Base-by-base conservation (phyloP, 2,113 vertebrate genomes). In the Harpagus bidentatus region DNA sequence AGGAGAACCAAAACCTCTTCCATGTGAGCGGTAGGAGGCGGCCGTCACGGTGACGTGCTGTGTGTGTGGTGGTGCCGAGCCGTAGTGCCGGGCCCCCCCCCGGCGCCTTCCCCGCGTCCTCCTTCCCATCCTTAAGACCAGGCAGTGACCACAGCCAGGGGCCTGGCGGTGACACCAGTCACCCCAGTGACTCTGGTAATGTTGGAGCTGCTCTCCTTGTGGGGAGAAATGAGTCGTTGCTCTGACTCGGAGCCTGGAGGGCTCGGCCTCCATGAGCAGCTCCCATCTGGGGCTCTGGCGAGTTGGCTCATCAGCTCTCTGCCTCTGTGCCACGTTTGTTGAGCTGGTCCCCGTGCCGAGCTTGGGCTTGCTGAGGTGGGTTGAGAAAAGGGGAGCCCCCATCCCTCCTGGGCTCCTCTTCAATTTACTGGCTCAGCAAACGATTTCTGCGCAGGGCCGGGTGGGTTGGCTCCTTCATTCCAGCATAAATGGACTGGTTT, bases 1-100 rank as follows among this genome's bases (percentile, higher is more conserved):
- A 98, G 94, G 98, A 98, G 76, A 98, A 88, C 94, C 98, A 97
- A 95, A 79, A 50, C 58, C 38, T 94, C 29, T 80, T 84, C 65
- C 78, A 52, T 55, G 82, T 72, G 82, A 94, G 93, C 76, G 71
- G 34, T 48, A 47, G 82, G 82, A 72, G 62, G 62, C 61, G 56
- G 78, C 78, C 38, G 38, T 48, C 25, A 31, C 31, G 13, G 16
- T 42, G 23, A 23, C 26, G 47, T 26, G 31, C 62, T 42, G 8
- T 12, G 48, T 16, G 77, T 16, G 43, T 11, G 58, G 61, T 13
- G 42, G 58, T 42, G 71, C 71, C 16, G 12, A 19, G 50, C 31
- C 38, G 13, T 9, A 74, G 31, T 6, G 21, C 22, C 12, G 40
- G 16, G 40, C 8, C n/a, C 28, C 36, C 28, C 38, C 47, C 50